Evolutionary conservation across 2,888 invertebrate species (phyloP).

Genomic region (Zelleria hepariella): DNA sequence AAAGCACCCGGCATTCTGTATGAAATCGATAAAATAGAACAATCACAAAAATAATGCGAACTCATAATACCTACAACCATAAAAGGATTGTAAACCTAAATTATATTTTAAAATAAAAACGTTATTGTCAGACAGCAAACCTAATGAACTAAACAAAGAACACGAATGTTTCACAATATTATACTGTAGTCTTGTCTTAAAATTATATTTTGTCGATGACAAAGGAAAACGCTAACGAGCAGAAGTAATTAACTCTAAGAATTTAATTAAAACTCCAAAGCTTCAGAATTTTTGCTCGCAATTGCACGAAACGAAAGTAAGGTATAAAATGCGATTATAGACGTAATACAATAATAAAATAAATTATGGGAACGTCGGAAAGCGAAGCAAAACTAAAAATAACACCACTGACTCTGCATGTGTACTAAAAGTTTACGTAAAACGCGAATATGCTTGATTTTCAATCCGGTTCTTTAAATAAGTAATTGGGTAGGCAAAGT

Average conservation of each 20-base stretch:
- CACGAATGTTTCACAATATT: constrained; percentile 35
- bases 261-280: background rate
- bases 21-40: background rate
- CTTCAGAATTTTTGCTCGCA: background rate
- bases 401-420: background rate
- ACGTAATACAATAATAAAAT: background rate
- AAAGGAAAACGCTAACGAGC: background rate
- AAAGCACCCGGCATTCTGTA: background rate
- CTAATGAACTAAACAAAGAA: constrained; percentile 32
- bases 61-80: constrained; percentile 28
- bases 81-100: constrained; percentile 29
- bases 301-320: too few species aligned
- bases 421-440: background rate
- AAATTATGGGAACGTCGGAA: background rate
- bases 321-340: background rate
- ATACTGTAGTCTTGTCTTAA: constrained; percentile 44
- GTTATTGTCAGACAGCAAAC: constrained; percentile 59
- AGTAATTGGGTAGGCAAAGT: too few species aligned
- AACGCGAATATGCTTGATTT: background rate
- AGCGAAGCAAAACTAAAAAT: background rate
- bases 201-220: constrained; percentile 20
- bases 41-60: background rate
- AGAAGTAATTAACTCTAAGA: background rate
- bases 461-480: background rate
- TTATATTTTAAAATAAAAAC: constrained; percentile 17